Conservation (phyloP, 2,888 invertebrate genomes). For the Plagiodera versicolora region DNA sequence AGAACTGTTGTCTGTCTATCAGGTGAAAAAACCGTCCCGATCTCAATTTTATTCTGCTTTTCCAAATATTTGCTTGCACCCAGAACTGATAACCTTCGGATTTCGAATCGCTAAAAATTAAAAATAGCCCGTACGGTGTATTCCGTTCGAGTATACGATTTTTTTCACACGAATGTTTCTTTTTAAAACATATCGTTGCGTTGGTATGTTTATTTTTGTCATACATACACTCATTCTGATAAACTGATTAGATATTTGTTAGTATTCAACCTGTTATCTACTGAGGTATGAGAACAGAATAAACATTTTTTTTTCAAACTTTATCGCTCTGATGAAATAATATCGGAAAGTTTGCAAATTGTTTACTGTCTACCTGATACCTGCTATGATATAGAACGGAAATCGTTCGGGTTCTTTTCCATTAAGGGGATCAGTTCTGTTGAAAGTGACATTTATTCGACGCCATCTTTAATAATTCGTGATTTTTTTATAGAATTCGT, state of each 20-base stretch:
- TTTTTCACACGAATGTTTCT: neutral
- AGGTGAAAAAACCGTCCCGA: too few species aligned
- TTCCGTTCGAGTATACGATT: too few species aligned
- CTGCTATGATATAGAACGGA: constrained; percentile 9
- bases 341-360: constrained; percentile 10
- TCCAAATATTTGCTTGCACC: too few species aligned
- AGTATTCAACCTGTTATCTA: neutral
- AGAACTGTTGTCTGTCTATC: too few species aligned
- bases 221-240: neutral
- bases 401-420: constrained; percentile 10
- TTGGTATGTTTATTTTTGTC: neutral
- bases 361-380: constrained; percentile 24
- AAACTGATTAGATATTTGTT: neutral
- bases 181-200: neutral
- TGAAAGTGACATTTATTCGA: too few species aligned
- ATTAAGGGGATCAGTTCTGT: constrained; percentile 10
- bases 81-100: too few species aligned
- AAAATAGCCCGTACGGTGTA: too few species aligned
- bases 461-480: too few species aligned
- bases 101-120: too few species aligned
- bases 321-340: neutral
- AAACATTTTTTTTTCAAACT: neutral
- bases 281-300: neutral
- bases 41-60: too few species aligned
- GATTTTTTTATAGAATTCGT: too few species aligned